phyloP scores from a whole-genome alignment of 2,797 vertebrate species.

The Pangasius mekongensis region DNA sequence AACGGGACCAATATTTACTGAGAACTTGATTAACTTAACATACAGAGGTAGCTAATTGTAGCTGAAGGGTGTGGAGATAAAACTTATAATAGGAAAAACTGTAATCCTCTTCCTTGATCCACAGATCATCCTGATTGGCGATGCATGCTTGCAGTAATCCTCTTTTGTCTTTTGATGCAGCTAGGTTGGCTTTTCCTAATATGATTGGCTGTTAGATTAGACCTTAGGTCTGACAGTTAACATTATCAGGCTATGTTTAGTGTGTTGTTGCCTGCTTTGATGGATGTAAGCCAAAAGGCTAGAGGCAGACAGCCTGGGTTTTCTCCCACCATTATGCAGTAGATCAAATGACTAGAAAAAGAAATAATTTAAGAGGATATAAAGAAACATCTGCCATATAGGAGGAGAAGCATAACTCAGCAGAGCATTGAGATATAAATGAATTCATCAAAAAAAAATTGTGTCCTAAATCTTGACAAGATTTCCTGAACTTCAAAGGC shows the following conservation, averaged over 20 bases:
- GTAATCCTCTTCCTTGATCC: background rate
- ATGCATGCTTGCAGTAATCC: constrained; percentile 32
- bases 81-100: background rate
- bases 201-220: constrained; percentile 41
- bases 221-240: constrained; percentile 42
- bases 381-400: constrained; percentile 33
- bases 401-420: constrained; percentile 17
- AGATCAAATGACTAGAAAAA: constrained; percentile 31
- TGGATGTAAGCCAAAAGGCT: constrained; percentile 39
- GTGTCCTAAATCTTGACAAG: constrained; percentile 56
- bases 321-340: constrained; percentile 22
- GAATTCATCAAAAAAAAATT: constrained; percentile 39
- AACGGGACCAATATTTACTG: background rate
- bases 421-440: constrained; percentile 45
- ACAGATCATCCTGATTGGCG: constrained; percentile 10
- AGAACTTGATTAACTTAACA: background rate
- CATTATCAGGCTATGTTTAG: constrained; percentile 34
- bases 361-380: constrained; percentile 6
- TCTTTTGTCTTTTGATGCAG: constrained; percentile 39
- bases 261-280: constrained; percentile 21
- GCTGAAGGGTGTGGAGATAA: background rate
- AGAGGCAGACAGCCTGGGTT: constrained; percentile 9
- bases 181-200: constrained; percentile 32
- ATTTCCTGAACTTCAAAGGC: constrained; percentile 58
- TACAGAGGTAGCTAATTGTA: background rate